Base-by-base conservation (phyloP, 2,797 vertebrate genomes). In the Loris lydekkerianus region DNA sequence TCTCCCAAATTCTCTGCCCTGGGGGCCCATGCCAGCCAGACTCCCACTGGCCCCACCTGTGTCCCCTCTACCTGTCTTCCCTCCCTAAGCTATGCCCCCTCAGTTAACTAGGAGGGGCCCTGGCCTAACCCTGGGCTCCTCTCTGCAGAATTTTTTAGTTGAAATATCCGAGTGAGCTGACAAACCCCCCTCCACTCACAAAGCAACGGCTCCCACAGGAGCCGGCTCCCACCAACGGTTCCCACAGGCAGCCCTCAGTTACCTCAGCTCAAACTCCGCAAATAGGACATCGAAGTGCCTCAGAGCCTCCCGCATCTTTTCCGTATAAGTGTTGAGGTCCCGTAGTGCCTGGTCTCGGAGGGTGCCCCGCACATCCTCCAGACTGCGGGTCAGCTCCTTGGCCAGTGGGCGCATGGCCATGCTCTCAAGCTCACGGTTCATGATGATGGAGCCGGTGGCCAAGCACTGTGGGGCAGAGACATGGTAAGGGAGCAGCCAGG, bases 361-460 rank as follows among this genome's bases (percentile, higher is more conserved):
- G 96, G 99, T 98, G 96, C 99, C 99, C 78, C 99, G 99, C 23
- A 99, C 99, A 94, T 99, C 99, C 98, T 99, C 99, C 91, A 99
- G 98, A 98, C 99, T 99, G 88, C 99, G 99, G 1, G 99, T 99
- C 91, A 99, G 99, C 93, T 99, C 99, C 98, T 99, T 99, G 89
- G 99, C 99, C 97, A 99, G 98, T 0, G 99, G 99, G 84, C 99
- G 99, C 99, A 99, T 99, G 11, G 99, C 99, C 99, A 99, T 99
- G 97, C 99, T 99, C 98, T 99, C 99, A n/a, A 99, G 99, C 98
- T 99, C 99, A 80, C 99, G 99, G 98, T 99, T 99, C 99, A 99
- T 99, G 98, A 99, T 99, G 98, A 99, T 99, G 56, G 99, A 99
- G 97, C 99, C 99, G 1, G 99, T 99, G 61, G 99, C 99, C 98